These are phyloP conservation scores for Scomberomorus guttatus DNA, from an alignment of 2,797 vertebrate genomes.

Conservation along the genomic window DNA sequence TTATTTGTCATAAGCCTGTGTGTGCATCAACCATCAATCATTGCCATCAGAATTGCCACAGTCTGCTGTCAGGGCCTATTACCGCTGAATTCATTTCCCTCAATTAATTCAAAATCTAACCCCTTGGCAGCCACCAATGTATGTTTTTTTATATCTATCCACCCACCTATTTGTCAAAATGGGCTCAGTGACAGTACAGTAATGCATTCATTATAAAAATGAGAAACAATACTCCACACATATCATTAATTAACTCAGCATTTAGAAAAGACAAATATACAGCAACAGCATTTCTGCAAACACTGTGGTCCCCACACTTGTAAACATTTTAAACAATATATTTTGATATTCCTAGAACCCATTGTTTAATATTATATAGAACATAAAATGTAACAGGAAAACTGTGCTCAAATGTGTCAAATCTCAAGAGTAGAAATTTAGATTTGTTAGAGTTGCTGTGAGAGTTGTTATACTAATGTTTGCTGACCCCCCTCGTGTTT, in stretches of 20 bases:
- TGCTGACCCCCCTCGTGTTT: constrained; percentile 85
- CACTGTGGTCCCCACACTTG: background rate
- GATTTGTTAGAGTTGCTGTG: constrained; percentile 54
- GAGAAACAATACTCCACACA: constrained; percentile 84
- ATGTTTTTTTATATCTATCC: constrained; percentile 84
- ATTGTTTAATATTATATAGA: too few relatives aligned
- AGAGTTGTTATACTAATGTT: constrained; percentile 67
- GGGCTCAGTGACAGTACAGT: constrained; percentile 86
- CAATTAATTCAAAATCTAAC: constrained; percentile 89
- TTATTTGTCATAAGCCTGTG: constrained; percentile 82
- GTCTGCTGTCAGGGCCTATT: constrained; percentile 87
- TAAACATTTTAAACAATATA: constrained; percentile 31
- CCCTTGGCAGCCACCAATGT: constrained; percentile 84
- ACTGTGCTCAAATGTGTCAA: constrained; percentile 79
- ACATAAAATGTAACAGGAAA: constrained; percentile 63
- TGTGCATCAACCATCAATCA: constrained; percentile 88
- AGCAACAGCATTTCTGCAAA: constrained; percentile 44
- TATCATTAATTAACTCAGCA: constrained; percentile 86
- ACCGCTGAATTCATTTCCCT: constrained; percentile 89
- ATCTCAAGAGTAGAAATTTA: constrained; percentile 80
- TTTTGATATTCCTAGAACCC: constrained; percentile 80
- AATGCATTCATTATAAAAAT: constrained; percentile 89
- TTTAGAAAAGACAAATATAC: constrained; percentile 68
- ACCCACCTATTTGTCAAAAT: constrained; percentile 90
- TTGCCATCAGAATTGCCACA: constrained; percentile 85